Evolutionary conservation across 2,888 invertebrate genomes (phyloP), one percentile per base, ranked within the genome.

Genomic region (Idaea dimidiata): DNA sequence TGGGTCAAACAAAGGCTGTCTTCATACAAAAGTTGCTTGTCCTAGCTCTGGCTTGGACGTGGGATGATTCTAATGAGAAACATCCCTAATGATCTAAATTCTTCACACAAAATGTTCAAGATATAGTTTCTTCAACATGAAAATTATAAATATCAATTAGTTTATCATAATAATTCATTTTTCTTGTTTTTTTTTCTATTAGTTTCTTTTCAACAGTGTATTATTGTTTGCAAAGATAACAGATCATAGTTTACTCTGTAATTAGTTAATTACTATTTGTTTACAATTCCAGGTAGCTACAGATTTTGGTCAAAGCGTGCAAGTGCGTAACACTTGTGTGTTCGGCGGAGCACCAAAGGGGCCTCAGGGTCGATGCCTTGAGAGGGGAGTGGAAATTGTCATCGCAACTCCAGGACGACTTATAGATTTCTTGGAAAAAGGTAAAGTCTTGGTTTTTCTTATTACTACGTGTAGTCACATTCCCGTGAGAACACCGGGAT

Each of bases 321-420:
- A 96, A 75, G 96, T 99, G 43, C 94, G 97, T 56, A 98, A 98
- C 86, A 97, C 98, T 0, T 99, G 99, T 82, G 95, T 99, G 55
- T 99, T 99, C 86, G 99, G 99, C 57, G 99, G 99, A n/a, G 99
- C 99, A 0, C 98, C 99, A 0, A 99, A 99, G 86, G 98, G 97
- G 43, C 97, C 97, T 8, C 99, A 99, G 82, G 96, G 97, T 0
- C 93, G 96, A 62, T 96, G 96, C 80, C 87, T 97, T 63, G 96
- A 97, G 86, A 93, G 96, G 67, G 98, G 98, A 16, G 97, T 98
- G 59, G 98, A 99, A 89, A 98, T 99, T 78, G 95, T 97, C 68
- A 99, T 99, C 71, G 99, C 99, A 0, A 99, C 99, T 16, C 99
- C 99, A 3, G 99, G 99, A 57, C 94, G 99, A 72, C 93, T 99